Percentiles rank a stretch among this genome's conserved stretches.
phyloP scores from a whole-genome alignment of 2,113 vertebrate species.

The Microcebus jonahi region DNA sequence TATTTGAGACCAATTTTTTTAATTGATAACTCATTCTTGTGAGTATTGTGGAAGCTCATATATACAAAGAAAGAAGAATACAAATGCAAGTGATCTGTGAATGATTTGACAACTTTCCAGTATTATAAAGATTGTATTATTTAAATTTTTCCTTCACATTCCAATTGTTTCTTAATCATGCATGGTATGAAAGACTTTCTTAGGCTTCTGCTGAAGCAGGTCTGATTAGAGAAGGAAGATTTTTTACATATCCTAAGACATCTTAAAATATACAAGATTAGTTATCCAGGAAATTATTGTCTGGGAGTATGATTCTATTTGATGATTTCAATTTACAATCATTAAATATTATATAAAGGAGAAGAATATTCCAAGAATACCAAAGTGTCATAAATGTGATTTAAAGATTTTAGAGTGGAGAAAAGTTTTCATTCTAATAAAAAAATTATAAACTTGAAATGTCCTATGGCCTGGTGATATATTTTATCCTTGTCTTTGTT shows the following conservation, averaged over 20 bases:
- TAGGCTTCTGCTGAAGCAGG: conserved; percentile 56
- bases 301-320: conserved; percentile 62
- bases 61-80: conserved; percentile 59
- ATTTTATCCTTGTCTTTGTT: conserved; percentile 56
- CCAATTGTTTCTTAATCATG: conserved; percentile 76
- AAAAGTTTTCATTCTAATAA: conserved; percentile 38
- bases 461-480: background rate
- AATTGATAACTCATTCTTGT: conserved; percentile 74
- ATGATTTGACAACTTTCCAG: conserved; percentile 73
- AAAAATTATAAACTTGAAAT: conserved; percentile 25
- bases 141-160: conserved; percentile 79
- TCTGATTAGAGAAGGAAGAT: conserved; percentile 69
- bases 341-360: conserved; percentile 33
- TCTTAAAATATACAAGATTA: conserved; percentile 64
- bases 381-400: conserved; percentile 3
- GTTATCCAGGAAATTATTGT: conserved; percentile 77
- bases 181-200: conserved; percentile 64
- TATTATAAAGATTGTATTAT: conserved; percentile 69
- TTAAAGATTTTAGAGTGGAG: conserved; percentile 63
- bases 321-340: conserved; percentile 72
- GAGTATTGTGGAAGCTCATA: conserved; percentile 51
- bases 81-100: conserved; percentile 57
- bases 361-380: conserved; percentile 62
- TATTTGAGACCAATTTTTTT: conserved; percentile 60
- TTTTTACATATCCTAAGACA: conserved; percentile 48